A percentile compares a stretch with the other conserved stretches of the same genome.
These are phyloP conservation scores for Drosophila arawakana DNA, from an alignment of 1,140 invertebrate genomes.

Conservation along the genomic window DNA sequence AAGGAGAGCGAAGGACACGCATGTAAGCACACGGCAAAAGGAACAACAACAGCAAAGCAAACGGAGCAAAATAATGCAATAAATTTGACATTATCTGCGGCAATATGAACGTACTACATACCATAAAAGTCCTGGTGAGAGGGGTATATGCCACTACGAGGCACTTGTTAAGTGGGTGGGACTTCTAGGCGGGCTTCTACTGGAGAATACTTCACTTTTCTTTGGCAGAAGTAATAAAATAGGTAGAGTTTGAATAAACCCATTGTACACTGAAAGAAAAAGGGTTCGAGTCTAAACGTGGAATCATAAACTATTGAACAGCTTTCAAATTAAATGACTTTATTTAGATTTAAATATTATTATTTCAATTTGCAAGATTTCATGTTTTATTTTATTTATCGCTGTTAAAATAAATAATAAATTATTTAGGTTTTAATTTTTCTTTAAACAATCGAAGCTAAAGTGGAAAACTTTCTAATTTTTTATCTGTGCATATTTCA, in stretches of 20 bases:
- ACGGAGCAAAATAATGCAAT: constrained; percentile 77
- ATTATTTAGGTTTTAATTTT: too few relatives aligned
- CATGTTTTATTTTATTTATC: too few relatives aligned
- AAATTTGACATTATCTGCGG: constrained; percentile 80
- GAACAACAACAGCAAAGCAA: constrained; percentile 51
- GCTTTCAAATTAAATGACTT: too few relatives aligned
- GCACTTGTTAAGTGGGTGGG: constrained; percentile 3
- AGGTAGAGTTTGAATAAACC: not conserved
- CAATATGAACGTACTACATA: constrained; percentile 60
- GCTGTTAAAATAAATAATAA: too few relatives aligned
- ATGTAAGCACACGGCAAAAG: constrained; percentile 1
- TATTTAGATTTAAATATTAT: too few relatives aligned
- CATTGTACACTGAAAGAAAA: too few relatives aligned
- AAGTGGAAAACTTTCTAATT: too few relatives aligned
- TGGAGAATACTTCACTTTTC: not conserved
- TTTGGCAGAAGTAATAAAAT: not conserved
- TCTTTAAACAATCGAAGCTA: too few relatives aligned
- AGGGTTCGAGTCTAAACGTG: too few relatives aligned
- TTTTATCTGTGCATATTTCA: not conserved
- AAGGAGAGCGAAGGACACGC: not conserved
- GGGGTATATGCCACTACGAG: constrained; percentile 20
- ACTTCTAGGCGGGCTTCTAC: not conserved
- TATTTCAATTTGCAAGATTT: too few relatives aligned
- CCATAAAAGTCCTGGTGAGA: constrained; percentile 37
- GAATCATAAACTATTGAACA: too few relatives aligned